phyloP scores from a whole-genome alignment of 2,113 vertebrate genomes.

The Trachemys scripta region DNA sequence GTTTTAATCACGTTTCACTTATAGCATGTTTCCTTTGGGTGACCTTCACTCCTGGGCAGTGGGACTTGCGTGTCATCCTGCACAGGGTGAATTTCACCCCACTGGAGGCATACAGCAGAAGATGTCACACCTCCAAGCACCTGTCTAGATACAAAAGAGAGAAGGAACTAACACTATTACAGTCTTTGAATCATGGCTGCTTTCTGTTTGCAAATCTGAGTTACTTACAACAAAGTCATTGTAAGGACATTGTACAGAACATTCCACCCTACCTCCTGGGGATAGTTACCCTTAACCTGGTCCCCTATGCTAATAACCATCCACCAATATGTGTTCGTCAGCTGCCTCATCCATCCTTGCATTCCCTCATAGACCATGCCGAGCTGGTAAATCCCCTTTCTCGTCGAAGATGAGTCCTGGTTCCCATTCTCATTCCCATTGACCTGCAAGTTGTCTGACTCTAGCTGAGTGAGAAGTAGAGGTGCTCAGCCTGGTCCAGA shows the following conservation, averaged over 20 bases:
- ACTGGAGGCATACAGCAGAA: not conserved
- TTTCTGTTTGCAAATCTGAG: not conserved
- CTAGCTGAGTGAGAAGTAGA: not conserved
- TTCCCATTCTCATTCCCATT: not conserved
- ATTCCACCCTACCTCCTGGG: not conserved
- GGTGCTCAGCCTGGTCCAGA: not conserved
- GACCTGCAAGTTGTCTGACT: not conserved
- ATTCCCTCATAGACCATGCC: not conserved
- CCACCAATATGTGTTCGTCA: not conserved
- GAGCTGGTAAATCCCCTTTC: not conserved
- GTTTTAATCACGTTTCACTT: not conserved
- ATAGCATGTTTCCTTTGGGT: not conserved
- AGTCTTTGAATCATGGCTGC: not conserved
- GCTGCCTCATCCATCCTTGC: not conserved
- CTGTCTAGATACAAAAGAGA: not conserved
- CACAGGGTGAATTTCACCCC: not conserved
- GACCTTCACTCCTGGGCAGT: not conserved
- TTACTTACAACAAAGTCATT: not conserved
- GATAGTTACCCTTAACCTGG: not conserved
- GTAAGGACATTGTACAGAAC: not conserved
- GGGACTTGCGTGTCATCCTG: not conserved
- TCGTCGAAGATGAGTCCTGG: not conserved
- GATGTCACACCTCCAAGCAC: not conserved
- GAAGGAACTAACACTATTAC: not conserved
- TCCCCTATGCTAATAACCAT: slow-evolving; percentile 7